A percentile compares a stretch with the other conserved stretches of the same genome.
phyloP scores from a whole-genome alignment of 2,797 vertebrate species.

The Diplodus puntazzo region DNA sequence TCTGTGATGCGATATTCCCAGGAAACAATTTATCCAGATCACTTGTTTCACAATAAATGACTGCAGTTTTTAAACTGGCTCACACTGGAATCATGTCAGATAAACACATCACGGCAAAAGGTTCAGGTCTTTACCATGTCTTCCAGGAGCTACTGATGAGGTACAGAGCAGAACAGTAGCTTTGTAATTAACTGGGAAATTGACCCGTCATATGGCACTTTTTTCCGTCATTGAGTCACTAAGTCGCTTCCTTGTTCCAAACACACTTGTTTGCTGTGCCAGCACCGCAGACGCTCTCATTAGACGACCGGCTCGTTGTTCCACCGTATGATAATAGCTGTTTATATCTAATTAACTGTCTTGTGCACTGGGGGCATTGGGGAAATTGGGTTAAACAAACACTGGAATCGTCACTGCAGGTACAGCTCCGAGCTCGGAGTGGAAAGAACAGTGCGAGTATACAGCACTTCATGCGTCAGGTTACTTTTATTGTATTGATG shows the following conservation, averaged over 20 bases:
- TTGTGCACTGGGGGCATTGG: constrained; percentile 64
- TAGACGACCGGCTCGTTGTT: constrained; percentile 77
- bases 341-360: constrained; percentile 79
- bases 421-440: constrained; percentile 31
- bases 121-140: not conserved
- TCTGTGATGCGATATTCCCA: too few species aligned
- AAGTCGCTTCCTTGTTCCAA: constrained; percentile 63
- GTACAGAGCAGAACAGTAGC: not conserved
- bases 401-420: constrained; percentile 53
- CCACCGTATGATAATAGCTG: constrained; percentile 81
- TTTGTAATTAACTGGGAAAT: constrained; percentile 20
- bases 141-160: not conserved
- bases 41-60: too few species aligned
- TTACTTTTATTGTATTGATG: constrained; percentile 18
- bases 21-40: too few species aligned
- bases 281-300: constrained; percentile 75
- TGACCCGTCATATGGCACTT: constrained; percentile 20
- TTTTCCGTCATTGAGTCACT: constrained; percentile 55
- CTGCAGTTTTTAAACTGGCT: not conserved
- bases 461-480: constrained; percentile 32
- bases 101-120: not conserved
- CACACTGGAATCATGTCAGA: not conserved
- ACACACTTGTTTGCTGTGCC: constrained; percentile 76
- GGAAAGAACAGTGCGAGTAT: constrained; percentile 12
- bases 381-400: constrained; percentile 64